These are phyloP conservation scores for Tupaia tana DNA, from an alignment of 2,113 vertebrate genomes.

Conservation along the genomic window DNA sequence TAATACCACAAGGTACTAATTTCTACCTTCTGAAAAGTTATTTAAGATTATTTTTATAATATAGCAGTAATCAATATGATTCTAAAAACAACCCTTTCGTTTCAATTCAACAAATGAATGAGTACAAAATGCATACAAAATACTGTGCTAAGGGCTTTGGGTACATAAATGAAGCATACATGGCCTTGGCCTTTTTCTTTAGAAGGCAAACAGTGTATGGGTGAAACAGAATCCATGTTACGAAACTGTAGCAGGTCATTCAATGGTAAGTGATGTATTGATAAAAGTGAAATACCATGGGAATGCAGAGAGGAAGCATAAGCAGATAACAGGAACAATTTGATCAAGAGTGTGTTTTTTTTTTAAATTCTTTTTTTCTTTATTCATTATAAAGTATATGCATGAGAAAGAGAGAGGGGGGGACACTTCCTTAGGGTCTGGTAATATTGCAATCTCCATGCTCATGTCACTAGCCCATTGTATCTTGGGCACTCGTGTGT, in stretches of 20 bases:
- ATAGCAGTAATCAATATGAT: background rate
- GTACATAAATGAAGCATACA: background rate
- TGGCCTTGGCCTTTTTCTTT: background rate
- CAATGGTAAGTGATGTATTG: background rate
- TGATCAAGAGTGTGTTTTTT: background rate
- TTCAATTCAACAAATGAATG: background rate
- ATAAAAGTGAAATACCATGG: background rate
- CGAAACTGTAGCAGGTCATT: background rate
- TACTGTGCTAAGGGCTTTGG: background rate
- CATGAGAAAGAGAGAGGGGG: no score
- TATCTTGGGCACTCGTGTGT: no score
- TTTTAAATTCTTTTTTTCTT: no score
- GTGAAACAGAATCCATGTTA: background rate
- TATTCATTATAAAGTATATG: no score
- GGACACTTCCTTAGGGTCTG: no score
- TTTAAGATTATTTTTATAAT: slow-evolving; percentile 22
- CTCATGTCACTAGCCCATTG: no score
- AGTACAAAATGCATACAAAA: background rate
- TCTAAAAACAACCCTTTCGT: background rate
- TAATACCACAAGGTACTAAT: slow-evolving; percentile 67
- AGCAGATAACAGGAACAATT: background rate
- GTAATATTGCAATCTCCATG: no score
- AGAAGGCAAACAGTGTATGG: background rate
- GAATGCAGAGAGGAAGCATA: background rate
- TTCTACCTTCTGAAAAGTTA: background rate